Percentiles rank a stretch among this genome's conserved stretches.
These are phyloP conservation scores for Rafetus swinhoei DNA, from an alignment of 2,113 vertebrate genomes.

Conservation along the genomic window DNA sequence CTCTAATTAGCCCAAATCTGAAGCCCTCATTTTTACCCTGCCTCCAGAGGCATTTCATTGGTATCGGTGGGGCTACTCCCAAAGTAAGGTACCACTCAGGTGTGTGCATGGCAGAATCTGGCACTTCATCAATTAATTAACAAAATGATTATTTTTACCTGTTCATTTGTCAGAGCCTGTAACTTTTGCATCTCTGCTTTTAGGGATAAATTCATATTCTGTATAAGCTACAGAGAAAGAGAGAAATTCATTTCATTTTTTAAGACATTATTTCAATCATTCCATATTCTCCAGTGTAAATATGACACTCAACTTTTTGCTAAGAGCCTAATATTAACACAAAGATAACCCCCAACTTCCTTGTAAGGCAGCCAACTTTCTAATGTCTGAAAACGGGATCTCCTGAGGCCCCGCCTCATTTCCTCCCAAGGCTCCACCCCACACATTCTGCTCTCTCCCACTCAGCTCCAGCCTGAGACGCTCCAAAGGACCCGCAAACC, in stretches of 20 bases:
- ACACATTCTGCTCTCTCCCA: too few relatives aligned
- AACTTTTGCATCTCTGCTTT: slow-evolving; percentile 92
- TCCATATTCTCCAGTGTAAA: background rate
- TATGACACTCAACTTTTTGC: background rate
- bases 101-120: background rate
- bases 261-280: background rate
- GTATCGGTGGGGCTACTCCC: background rate
- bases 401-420: too few relatives aligned
- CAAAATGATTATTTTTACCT: slow-evolving; percentile 78
- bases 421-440: too few relatives aligned
- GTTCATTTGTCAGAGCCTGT: slow-evolving; percentile 90
- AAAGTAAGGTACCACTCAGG: background rate
- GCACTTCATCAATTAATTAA: background rate
- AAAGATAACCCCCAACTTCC: background rate
- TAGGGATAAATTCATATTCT: slow-evolving; percentile 90
- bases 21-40: background rate
- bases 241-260: background rate
- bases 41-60: background rate
- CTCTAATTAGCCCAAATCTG: background rate
- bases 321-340: background rate
- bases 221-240: slow-evolving; percentile 82
- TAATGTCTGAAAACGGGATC: background rate
- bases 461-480: too few relatives aligned
- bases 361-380: background rate
- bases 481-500: too few relatives aligned